Conservation (phyloP, 2,797 vertebrate species). For the Hoplostethus atlanticus region DNA sequence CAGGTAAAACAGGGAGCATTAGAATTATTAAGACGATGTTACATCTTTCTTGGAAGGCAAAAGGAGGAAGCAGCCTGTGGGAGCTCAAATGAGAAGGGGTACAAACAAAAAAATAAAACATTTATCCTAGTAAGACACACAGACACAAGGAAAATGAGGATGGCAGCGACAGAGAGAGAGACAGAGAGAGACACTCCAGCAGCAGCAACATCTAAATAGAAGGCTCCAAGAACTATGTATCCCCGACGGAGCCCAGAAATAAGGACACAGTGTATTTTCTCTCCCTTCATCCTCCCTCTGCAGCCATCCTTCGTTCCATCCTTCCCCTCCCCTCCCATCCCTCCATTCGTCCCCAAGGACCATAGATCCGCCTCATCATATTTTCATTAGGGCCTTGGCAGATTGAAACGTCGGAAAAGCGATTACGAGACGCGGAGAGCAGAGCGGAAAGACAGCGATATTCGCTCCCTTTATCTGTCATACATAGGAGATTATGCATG, state of each 20-base stretch:
- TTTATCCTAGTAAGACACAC: slow-evolving; percentile 62
- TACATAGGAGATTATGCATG: slow-evolving; percentile 78
- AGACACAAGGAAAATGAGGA: slow-evolving; percentile 59
- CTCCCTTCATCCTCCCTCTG: slow-evolving; percentile 82
- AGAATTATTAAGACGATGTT: slow-evolving; percentile 72
- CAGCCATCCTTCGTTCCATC: slow-evolving; percentile 77
- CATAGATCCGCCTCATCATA: slow-evolving; percentile 85
- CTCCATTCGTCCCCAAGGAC: slow-evolving; percentile 74
- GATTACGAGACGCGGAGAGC: slow-evolving; percentile 80
- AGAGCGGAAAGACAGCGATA: slow-evolving; percentile 73
- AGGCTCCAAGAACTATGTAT: slow-evolving; percentile 91
- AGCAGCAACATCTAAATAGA: slow-evolving; percentile 89
- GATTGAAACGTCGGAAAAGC: slow-evolving; percentile 83
- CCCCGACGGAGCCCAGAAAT: slow-evolving; percentile 92
- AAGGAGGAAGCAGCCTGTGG: slow-evolving; percentile 52
- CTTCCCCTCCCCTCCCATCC: slow-evolving; percentile 68
- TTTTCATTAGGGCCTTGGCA: slow-evolving; percentile 86
- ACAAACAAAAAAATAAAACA: slow-evolving; percentile 76
- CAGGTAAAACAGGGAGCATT: slow-evolving; percentile 65
- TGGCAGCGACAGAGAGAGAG: slow-evolving; percentile 66
- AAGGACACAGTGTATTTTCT: slow-evolving; percentile 92
- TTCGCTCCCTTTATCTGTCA: slow-evolving; percentile 74
- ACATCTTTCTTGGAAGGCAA: slow-evolving; percentile 70
- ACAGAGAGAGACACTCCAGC: slow-evolving; percentile 44
- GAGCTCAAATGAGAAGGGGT: slow-evolving; percentile 67